Percentiles rank a stretch among this genome's conserved stretches.
Evolutionary conservation across 2,888 invertebrate genomes (phyloP).

Genomic region (Periphyllus acericola): DNA sequence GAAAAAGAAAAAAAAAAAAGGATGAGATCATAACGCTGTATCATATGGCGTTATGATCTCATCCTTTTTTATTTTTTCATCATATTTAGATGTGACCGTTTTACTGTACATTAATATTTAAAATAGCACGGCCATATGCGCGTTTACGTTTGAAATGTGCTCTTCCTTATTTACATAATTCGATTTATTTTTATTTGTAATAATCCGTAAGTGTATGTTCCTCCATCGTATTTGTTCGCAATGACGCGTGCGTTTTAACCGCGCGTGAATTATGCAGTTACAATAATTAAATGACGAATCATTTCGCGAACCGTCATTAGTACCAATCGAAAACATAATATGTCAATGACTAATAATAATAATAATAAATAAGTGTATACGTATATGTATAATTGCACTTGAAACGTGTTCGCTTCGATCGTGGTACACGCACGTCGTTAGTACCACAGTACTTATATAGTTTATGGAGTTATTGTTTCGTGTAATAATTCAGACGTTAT

Average conservation of each 20-base stretch:
- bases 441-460: background rate
- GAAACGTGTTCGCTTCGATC: background rate
- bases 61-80: no score
- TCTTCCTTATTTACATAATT: background rate
- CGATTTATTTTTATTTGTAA: background rate
- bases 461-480: slow-evolving; percentile 9
- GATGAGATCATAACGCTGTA: background rate
- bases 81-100: background rate
- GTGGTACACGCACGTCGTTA: background rate
- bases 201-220: background rate
- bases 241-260: background rate
- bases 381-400: background rate
- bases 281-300: background rate
- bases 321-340: background rate
- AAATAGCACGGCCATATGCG: background rate
- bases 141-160: background rate
- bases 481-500: background rate
- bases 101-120: background rate
- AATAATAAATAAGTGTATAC: background rate
- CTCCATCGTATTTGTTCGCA: background rate
- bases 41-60: background rate
- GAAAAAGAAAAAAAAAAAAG: background rate
- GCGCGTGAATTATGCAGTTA: background rate
- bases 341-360: slow-evolving; percentile 8
- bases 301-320: background rate